phyloP scores from a whole-genome alignment of 2,888 invertebrate genomes.

The Tenthredo notha region DNA sequence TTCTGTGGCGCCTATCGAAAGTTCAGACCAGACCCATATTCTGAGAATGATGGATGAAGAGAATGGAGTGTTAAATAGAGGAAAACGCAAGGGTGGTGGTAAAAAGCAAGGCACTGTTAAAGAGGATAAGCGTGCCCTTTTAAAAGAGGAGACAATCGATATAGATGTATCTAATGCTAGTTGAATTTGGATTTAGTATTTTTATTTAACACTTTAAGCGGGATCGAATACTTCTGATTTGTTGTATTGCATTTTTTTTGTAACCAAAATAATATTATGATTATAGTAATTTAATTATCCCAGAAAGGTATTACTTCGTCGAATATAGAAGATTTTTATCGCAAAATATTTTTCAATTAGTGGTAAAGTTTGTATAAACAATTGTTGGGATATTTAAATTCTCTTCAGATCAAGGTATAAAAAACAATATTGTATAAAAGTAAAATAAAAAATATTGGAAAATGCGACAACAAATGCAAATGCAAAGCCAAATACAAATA shows the following conservation, averaged over 20 bases:
- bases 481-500: background rate
- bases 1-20: slow-evolving; percentile 95
- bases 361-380: background rate
- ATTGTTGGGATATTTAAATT: background rate
- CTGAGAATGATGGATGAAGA: slow-evolving; percentile 97
- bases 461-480: slow-evolving; percentile 11
- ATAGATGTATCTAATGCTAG: slow-evolving; percentile 75
- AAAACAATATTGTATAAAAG: background rate
- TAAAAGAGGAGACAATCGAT: slow-evolving; percentile 77
- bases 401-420: background rate
- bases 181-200: slow-evolving; percentile 62
- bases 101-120: slow-evolving; percentile 74
- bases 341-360: background rate
- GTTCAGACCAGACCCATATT: slow-evolving; percentile 94
- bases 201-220: background rate
- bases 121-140: slow-evolving; percentile 79
- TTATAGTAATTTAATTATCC: slow-evolving; percentile 4
- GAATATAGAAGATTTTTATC: background rate
- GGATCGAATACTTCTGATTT: background rate
- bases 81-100: slow-evolving; percentile 78
- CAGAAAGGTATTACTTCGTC: background rate
- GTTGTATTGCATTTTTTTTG: background rate
- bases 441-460: background rate
- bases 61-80: slow-evolving; percentile 91
- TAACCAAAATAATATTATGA: background rate